These are phyloP conservation scores for Theonella swinhoei DNA, from an alignment of 37 sponge, comb jelly and placozoan species.

Conservation along the genomic window DNA sequence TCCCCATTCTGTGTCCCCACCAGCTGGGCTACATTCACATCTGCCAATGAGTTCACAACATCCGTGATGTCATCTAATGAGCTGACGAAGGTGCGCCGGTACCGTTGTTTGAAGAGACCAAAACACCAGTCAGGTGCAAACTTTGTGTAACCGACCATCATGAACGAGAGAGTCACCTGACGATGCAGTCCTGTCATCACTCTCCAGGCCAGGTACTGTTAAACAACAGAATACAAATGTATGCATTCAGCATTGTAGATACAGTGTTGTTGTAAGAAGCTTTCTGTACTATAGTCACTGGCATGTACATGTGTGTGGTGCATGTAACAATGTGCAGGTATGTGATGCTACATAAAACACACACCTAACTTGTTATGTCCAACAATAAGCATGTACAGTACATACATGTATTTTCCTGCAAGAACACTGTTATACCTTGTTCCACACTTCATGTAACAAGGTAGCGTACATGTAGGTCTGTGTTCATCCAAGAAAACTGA, in stretches of 20 bases:
- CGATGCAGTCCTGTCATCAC: neutral
- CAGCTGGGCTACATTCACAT: neutral
- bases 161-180: neutral
- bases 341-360: too few species aligned
- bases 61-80: too few species aligned
- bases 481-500: too few species aligned
- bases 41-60: neutral
- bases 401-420: neutral
- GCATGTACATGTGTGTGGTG: neutral
- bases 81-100: neutral
- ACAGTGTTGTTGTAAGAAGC: too few species aligned
- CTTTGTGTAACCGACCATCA: neutral
- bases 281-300: too few species aligned
- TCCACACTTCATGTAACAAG: too few species aligned
- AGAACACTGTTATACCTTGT: neutral
- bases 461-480: too few species aligned
- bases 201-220: neutral
- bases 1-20: conserved; percentile 1
- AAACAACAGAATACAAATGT: too few species aligned
- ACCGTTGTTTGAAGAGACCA: neutral
- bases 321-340: neutral
- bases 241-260: too few species aligned
- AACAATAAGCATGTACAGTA: too few species aligned
- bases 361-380: too few species aligned
- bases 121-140: neutral